These are phyloP conservation scores for Cotesia typhae DNA, from an alignment of 1,140 invertebrate genomes.

Conservation along the genomic window DNA sequence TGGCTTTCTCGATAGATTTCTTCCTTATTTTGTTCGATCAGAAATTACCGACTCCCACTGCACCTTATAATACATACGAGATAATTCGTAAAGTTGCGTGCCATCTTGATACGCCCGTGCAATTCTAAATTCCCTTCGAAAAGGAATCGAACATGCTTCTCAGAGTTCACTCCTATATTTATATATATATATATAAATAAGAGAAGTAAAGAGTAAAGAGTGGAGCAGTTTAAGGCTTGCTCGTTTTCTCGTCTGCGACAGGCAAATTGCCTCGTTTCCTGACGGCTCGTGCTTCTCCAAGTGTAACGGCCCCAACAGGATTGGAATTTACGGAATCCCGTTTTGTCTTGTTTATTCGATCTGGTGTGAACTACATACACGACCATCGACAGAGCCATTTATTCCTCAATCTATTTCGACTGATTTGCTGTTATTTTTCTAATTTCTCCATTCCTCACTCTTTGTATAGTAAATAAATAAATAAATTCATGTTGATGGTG, in stretches of 20 bases:
- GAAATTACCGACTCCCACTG: slow-evolving; percentile 7
- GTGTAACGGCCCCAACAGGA: slow-evolving; percentile 26
- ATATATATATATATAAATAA: neutral
- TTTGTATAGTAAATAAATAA: too few relatives aligned
- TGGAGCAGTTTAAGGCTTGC: slow-evolving; percentile 15
- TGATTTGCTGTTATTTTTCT: too few relatives aligned
- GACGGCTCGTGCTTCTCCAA: slow-evolving; percentile 27
- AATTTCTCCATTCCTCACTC: too few relatives aligned
- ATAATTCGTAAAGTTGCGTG: slow-evolving; percentile 28
- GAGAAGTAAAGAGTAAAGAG: slow-evolving; percentile 2
- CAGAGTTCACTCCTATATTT: neutral
- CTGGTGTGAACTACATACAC: neutral
- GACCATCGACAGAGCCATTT: too few relatives aligned
- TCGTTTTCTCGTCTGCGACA: slow-evolving; percentile 25
- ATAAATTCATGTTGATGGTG: too few relatives aligned
- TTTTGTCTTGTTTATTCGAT: slow-evolving; percentile 11
- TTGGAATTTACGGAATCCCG: slow-evolving; percentile 26
- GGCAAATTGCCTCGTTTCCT: slow-evolving; percentile 31
- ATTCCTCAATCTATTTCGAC: too few relatives aligned
- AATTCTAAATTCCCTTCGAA: neutral
- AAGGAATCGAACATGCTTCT: slow-evolving; percentile 27
- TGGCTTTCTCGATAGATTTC: slow-evolving; percentile 17
- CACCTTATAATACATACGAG: neutral
- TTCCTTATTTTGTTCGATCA: neutral
- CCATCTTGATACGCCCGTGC: slow-evolving; percentile 30